Percentiles rank a stretch among this genome's conserved stretches.
These are phyloP conservation scores for Venustoraphidia nigricollis DNA, from an alignment of 2,888 invertebrate species.

Conservation along the genomic window DNA sequence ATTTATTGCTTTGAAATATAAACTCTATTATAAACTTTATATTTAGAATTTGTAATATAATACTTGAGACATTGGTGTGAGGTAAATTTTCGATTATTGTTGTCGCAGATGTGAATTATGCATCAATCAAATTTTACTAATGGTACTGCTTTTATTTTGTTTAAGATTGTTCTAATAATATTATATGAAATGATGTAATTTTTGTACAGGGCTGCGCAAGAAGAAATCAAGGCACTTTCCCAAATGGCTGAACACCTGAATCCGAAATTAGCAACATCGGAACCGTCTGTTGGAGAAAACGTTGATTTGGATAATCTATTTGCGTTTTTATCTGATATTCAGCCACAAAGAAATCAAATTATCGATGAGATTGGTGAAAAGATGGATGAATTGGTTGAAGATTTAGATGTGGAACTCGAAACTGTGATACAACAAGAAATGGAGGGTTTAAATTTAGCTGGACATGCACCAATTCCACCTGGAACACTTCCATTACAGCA, in stretches of 20 bases:
- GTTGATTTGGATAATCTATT: constrained; percentile 82
- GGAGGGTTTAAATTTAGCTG: constrained; percentile 32
- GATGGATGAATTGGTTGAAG: constrained; percentile 70
- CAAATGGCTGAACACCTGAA: constrained; percentile 59
- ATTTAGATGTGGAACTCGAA: constrained; percentile 62
- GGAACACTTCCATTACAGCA: constrained; percentile 13
- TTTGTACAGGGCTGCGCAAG: constrained; percentile 43
- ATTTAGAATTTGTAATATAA: too few relatives aligned
- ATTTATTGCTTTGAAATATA: too few relatives aligned
- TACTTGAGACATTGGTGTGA: too few relatives aligned
- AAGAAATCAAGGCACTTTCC: constrained; percentile 52
- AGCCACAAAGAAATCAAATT: constrained; percentile 38
- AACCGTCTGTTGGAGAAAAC: constrained; percentile 36
- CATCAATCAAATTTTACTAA: background rate
- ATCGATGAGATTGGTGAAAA: constrained; percentile 74
- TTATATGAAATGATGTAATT: background rate
- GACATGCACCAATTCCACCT: constrained; percentile 16
- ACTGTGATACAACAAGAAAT: constrained; percentile 47
- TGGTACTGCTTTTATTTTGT: background rate
- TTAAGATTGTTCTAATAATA: background rate
- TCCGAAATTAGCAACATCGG: constrained; percentile 33
- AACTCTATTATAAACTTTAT: too few relatives aligned
- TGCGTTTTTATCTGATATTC: constrained; percentile 74
- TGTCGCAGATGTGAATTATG: too few relatives aligned
- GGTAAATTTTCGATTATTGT: too few relatives aligned